These are phyloP conservation scores for Andrena hattorfiana DNA, from an alignment of 2,888 invertebrate species.

Conservation along the genomic window DNA sequence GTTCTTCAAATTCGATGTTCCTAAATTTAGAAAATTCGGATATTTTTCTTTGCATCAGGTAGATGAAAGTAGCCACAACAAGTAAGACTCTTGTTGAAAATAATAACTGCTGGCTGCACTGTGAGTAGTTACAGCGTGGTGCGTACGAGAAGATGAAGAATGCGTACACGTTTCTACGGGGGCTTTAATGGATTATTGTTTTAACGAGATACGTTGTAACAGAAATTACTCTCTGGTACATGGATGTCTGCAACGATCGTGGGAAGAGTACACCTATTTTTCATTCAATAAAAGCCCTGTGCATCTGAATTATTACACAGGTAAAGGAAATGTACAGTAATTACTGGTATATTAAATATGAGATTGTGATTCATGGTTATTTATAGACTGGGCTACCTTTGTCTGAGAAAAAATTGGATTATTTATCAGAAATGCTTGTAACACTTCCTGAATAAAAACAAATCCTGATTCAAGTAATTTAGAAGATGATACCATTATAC, in stretches of 20 bases:
- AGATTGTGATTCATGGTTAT: constrained; percentile 2
- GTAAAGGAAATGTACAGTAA: not conserved
- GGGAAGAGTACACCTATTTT: constrained; percentile 41
- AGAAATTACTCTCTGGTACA: constrained; percentile 38
- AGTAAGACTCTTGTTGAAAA: not conserved
- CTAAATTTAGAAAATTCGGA: not conserved
- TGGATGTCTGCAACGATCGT: constrained; percentile 32
- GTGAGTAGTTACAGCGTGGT: not conserved
- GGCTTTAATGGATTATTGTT: constrained; percentile 52
- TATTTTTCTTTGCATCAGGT: not conserved
- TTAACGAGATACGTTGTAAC: constrained; percentile 24
- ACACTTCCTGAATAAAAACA: not conserved
- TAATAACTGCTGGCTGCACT: not conserved
- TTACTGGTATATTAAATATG: not conserved
- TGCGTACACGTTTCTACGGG: constrained; percentile 22
- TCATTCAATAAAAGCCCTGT: constrained; percentile 52
- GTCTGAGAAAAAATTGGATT: not conserved
- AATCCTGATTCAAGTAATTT: not conserved
- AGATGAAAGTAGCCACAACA: too few relatives aligned
- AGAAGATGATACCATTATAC: too few relatives aligned
- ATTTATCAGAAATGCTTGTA: not conserved
- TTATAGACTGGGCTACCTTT: not conserved
- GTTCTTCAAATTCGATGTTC: not conserved
- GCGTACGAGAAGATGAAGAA: constrained; percentile 1
- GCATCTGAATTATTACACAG: constrained; percentile 23